phyloP scores from a whole-genome alignment of 1,140 invertebrate species.

The Eueides isabella region DNA sequence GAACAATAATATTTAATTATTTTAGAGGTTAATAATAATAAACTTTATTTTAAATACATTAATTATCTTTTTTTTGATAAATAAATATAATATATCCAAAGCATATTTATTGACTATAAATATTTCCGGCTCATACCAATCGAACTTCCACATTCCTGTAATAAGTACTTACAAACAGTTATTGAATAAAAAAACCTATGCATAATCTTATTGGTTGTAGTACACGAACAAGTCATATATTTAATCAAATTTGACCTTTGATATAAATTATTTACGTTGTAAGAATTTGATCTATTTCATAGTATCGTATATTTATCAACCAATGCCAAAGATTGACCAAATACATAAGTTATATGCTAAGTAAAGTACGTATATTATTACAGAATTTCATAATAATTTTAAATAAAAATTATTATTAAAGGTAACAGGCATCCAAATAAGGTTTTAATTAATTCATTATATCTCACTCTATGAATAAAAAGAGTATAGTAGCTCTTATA shows the following conservation, averaged over 20 bases:
- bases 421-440: too few species aligned
- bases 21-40: too few species aligned
- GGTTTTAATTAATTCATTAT: not conserved
- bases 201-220: not conserved
- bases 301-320: not conserved
- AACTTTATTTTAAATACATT: too few species aligned
- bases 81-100: not conserved
- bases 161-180: not conserved
- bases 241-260: constrained; percentile 23
- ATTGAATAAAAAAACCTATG: not conserved
- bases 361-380: not conserved
- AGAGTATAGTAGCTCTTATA: not conserved
- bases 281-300: constrained; percentile 19
- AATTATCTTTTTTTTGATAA: too few species aligned
- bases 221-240: not conserved
- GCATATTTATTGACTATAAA: not conserved
- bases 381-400: not conserved
- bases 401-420: too few species aligned
- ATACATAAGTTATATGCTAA: not conserved
- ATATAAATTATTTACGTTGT: constrained; percentile 10
- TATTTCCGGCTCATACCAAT: not conserved
- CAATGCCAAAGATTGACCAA: constrained; percentile 5
- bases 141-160: not conserved
- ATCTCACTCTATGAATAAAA: not conserved
- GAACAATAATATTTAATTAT: too few species aligned